Base-by-base conservation (phyloP, 1,140 invertebrate species). In the Zaprionus vittiger region DNA sequence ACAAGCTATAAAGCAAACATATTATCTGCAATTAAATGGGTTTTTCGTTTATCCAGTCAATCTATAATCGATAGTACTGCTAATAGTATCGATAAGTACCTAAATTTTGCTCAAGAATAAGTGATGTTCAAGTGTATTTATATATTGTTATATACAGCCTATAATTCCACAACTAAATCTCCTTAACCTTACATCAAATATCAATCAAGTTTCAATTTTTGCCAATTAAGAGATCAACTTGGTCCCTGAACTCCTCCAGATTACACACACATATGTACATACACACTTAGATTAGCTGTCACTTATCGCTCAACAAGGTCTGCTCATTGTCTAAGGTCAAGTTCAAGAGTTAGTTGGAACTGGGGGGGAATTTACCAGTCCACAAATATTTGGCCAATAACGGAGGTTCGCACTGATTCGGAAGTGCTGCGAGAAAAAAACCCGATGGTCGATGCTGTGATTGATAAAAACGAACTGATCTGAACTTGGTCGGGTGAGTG, bases 391-490 rank as follows among this genome's bases (percentile, higher is more conserved):
- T 57, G 47, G 47, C 47, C 47, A 80, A 67, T 44, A 57, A 65
- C 63, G 37, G 52, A 66, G 22, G 2, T 57, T 67, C 54, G 49
- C 28, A 59, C 47, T 34, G 74, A 79, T 77, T 67, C 71, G 70
- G 44, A 87, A 80, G 59, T 62, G 37, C 63, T 54, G 78, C 85
- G 6, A 86, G 38, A 34, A 73, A 90, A 90, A 90, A 80, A 82
- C 76, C 85, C 85, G 86, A 90, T 82, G 85, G 85, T 49, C 86
- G 85, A 81, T 78, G 52, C 54, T 37, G 63, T 52, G 77, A 83
- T 83, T 83, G 81, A 83, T 83, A 77, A 80, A 80, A 83, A 37
- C 66, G 55, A 77, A 76, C 55, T 56, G 76, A 77, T 71, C 54
- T 66, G 62, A 68, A 62, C 76, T 74, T 38, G 64, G 15, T 38